A percentile compares a stretch with the other conserved stretches of the same genome.
These are phyloP conservation scores for Noctua pronuba DNA, from an alignment of 2,888 invertebrate species.

Conservation along the genomic window DNA sequence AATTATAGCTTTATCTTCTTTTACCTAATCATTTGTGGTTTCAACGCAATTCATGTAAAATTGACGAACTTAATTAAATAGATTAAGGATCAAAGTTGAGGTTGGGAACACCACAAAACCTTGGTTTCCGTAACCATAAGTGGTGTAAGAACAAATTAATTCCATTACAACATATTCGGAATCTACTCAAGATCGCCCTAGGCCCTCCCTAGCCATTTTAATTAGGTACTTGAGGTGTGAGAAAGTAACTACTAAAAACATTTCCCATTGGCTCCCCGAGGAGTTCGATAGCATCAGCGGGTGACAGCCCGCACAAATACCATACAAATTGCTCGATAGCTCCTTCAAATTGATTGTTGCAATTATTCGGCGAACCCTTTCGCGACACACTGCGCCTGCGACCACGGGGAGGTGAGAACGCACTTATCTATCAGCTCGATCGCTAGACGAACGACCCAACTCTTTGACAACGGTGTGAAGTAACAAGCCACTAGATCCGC, in stretches of 20 bases:
- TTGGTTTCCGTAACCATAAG: neutral
- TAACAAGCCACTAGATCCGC: conserved; percentile 76
- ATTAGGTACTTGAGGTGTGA: conserved; percentile 84
- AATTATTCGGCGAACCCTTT: conserved; percentile 90
- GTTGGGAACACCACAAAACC: conserved; percentile 1
- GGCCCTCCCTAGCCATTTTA: conserved; percentile 53
- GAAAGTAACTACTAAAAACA: conserved; percentile 83
- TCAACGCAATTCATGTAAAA: neutral
- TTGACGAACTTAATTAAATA: neutral
- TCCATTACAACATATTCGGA: conserved; percentile 13
- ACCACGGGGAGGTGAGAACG: conserved; percentile 89
- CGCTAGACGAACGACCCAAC: conserved; percentile 79
- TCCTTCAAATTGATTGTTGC: conserved; percentile 90
- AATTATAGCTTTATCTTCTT: neutral
- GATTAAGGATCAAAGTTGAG: neutral
- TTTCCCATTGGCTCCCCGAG: conserved; percentile 88
- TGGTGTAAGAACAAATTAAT: conserved; percentile 6
- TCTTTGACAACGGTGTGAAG: conserved; percentile 88
- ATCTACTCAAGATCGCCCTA: conserved; percentile 47
- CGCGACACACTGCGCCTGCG: conserved; percentile 76
- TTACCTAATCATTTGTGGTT: neutral
- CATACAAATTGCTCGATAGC: conserved; percentile 90
- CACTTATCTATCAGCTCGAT: conserved; percentile 86
- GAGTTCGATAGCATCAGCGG: conserved; percentile 88
- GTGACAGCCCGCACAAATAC: conserved; percentile 90